These are phyloP conservation scores for Hoplostethus mediterraneus DNA, from an alignment of 2,797 vertebrate species.

Conservation along the genomic window DNA sequence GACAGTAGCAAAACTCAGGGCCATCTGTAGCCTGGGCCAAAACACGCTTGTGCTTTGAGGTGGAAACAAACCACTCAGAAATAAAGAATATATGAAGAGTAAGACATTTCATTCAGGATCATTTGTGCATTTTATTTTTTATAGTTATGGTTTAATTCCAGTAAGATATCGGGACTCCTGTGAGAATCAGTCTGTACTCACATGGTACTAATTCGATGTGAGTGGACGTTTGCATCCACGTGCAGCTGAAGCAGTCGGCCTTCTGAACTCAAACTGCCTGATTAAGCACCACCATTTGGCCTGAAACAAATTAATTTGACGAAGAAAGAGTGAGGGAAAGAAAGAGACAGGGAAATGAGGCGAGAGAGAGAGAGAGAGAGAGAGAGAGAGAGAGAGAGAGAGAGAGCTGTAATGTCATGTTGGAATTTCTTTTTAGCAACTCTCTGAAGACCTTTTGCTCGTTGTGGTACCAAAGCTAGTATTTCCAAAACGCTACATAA, in stretches of 20 bases:
- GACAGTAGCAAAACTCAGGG: background rate
- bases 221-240: background rate
- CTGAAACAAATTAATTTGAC: conserved; percentile 17
- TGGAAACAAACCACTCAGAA: too few species aligned
- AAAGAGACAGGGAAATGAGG: conserved; percentile 7
- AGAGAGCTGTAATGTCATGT: background rate
- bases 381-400: background rate
- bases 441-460: conserved; percentile 28
- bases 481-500: conserved; percentile 11
- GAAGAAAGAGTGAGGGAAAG: background rate
- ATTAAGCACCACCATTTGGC: background rate
- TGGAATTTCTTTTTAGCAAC: background rate
- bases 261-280: background rate
- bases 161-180: too few species aligned
- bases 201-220: background rate
- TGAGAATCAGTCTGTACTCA: background rate
- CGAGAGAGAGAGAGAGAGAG: background rate
- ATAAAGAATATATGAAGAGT: too few species aligned
- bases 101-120: too few species aligned
- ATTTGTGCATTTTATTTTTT: too few species aligned
- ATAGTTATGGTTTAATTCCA: too few species aligned
- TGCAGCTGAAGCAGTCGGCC: background rate
- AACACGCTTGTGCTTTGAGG: too few species aligned
- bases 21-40: too few species aligned
- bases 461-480: conserved; percentile 15